Percentiles rank a stretch among this genome's conserved stretches.
These are phyloP conservation scores for Alligator mississippiensis DNA, from an alignment of 2,113 vertebrate species.

Conservation along the genomic window DNA sequence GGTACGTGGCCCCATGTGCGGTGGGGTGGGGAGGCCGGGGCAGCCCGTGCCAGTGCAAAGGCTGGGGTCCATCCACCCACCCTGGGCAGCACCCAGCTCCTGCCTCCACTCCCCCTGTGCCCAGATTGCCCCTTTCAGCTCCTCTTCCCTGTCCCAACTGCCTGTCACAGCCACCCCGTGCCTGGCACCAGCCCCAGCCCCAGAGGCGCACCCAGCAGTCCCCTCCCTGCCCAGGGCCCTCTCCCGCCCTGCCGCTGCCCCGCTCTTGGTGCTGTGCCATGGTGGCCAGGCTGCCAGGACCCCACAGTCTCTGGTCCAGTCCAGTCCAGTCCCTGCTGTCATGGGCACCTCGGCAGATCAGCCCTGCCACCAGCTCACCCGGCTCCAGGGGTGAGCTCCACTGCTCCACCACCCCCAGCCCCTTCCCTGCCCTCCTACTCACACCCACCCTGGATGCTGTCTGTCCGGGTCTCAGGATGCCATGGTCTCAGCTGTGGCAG, in stretches of 20 bases:
- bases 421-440: too few species aligned
- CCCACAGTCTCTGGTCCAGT: not conserved
- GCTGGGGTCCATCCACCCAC: not conserved
- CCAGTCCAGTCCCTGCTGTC: too few species aligned
- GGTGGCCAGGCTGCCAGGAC: too few species aligned
- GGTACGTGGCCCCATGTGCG: too few species aligned
- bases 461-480: accelerated
- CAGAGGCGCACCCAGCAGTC: not conserved
- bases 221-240: not conserved
- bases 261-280: not conserved
- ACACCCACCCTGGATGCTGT: not conserved
- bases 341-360: too few species aligned
- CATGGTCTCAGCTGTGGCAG: not conserved
- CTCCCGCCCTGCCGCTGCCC: too few species aligned
- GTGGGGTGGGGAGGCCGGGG: too few species aligned
- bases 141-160: not conserved
- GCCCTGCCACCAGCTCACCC: too few species aligned
- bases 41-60: too few species aligned
- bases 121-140: not conserved
- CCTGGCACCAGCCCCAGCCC: not conserved
- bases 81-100: not conserved
- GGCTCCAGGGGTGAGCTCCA: too few species aligned
- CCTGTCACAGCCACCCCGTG: not conserved
- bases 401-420: not conserved
- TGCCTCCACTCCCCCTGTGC: not conserved